phyloP scores from a whole-genome alignment of 2,888 invertebrate species.

The Papilio demoleus region DNA sequence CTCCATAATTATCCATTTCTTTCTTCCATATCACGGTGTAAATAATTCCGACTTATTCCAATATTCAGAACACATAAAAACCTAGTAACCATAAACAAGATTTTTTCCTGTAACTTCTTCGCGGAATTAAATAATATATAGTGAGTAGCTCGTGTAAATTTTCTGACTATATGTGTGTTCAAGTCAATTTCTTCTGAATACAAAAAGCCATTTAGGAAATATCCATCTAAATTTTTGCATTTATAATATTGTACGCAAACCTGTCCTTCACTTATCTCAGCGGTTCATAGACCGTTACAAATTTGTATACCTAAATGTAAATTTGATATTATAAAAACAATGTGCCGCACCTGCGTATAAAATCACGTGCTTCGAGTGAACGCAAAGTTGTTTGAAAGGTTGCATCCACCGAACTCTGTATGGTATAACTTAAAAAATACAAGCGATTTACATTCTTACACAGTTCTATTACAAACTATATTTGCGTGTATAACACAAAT shows the following conservation, averaged over 20 bases:
- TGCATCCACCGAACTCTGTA: conserved; percentile 49
- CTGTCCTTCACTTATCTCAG: not conserved
- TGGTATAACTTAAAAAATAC: conserved; percentile 20
- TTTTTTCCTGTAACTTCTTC: no score
- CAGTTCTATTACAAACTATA: not conserved
- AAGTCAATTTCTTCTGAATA: no score
- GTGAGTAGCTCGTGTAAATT: no score
- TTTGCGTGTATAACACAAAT: conserved; percentile 12
- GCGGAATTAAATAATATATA: no score
- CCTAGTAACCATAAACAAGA: no score
- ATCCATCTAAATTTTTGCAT: no score
- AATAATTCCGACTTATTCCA: no score
- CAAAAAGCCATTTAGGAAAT: no score
- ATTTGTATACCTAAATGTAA: conserved; percentile 22
- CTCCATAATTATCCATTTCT: not conserved
- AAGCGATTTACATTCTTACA: conserved; percentile 10
- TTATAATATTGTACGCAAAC: no score
- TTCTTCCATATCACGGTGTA: not conserved
- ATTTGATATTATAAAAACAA: conserved; percentile 29
- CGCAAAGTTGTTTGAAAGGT: conserved; percentile 54
- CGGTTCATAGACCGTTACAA: not conserved
- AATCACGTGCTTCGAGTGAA: conserved; percentile 45
- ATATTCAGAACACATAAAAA: no score
- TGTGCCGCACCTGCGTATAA: conserved; percentile 37
- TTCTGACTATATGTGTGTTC: no score